Base-by-base conservation (phyloP, 2,888 invertebrate species). In the Dynastes grantii region DNA sequence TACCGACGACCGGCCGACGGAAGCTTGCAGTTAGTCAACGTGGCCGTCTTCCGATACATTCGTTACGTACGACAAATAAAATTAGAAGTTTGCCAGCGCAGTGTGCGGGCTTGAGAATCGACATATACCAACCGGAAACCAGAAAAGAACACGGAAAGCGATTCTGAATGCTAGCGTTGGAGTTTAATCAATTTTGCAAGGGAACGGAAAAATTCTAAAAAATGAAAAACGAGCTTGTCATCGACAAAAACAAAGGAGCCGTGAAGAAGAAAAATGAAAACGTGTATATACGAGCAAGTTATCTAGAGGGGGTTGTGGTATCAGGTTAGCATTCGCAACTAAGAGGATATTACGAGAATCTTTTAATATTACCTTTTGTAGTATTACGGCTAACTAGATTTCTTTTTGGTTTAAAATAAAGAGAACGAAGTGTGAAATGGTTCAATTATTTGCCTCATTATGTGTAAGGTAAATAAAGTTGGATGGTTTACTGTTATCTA, bases 111-210 rank as follows among this genome's bases (percentile, higher is more conserved):
- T 40, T 49, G 2, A 70, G 32, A 32, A 53, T 53, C 70, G 29
- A 13, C 53, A n/a, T 22, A 37, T 8, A 32, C 11, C 58, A 11
- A n/a, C 55, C 22, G 37, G 29, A 27, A 16, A 16, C 16, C 16
- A 16, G 16, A 73, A 71, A 70, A 9, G 70, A 32, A 70, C 5
- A 55, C n/a, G 27, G 53, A 32, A 53, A 70, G 70, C 61, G 61
- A 9, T 37, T 37, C 32, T 9, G n/a, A 27, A n/a, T 49, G 67
- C 22, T 55, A 32, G 37, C 8, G 32, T 32, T 32, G 58, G 16
- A 22, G 45, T 16, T 58, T 73, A 73, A 73, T 73, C 58, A 73
- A 40, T 73, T 73, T 58, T 22, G 8, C 32, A 73, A 37, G 40
- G 68, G 29, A 8, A 73, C 6, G 45, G 22, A 22, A 13, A 67